These are phyloP conservation scores for Baccha elongata DNA, from an alignment of 2,888 invertebrate genomes.

Conservation along the genomic window DNA sequence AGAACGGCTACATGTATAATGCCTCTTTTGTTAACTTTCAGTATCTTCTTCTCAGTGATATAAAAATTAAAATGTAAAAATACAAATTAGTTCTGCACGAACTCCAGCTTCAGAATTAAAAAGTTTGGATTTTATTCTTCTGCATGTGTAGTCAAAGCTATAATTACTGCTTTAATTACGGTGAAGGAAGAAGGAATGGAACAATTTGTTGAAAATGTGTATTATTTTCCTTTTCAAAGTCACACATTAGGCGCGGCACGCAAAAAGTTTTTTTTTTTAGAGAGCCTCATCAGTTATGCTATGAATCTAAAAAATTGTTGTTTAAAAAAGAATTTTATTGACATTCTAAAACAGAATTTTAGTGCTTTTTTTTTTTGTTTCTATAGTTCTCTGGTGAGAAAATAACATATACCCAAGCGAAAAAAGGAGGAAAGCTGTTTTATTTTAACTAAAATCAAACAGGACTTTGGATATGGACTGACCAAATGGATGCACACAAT, in stretches of 20 bases:
- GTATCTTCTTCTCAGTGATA: neutral
- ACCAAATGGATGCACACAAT: conserved; percentile 29
- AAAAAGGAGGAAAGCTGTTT: neutral
- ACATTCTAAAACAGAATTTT: neutral
- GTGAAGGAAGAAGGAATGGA: conserved; percentile 2
- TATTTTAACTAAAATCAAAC: conserved; percentile 23
- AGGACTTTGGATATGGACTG: conserved; percentile 2
- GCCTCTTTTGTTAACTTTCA: neutral
- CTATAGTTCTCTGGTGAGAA: neutral
- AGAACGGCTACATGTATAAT: neutral
- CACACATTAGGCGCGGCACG: conserved; percentile 19
- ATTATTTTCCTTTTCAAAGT: conserved; percentile 30
- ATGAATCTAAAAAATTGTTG: neutral
- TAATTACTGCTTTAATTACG: conserved; percentile 33
- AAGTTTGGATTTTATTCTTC: conserved; percentile 31
- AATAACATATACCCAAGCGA: neutral
- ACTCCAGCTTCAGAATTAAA: conserved; percentile 12
- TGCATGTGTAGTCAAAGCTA: conserved; percentile 40
- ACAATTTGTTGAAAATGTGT: conserved; percentile 26
- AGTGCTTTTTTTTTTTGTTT: neutral
- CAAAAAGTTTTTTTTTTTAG: neutral
- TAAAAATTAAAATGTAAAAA: neutral
- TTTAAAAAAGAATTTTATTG: too few species aligned
- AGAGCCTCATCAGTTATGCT: neutral
- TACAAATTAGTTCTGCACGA: conserved; percentile 17